Evolutionary conservation across 2,888 invertebrate species (phyloP).

Genomic region (Pachliopta kotzebuea): DNA sequence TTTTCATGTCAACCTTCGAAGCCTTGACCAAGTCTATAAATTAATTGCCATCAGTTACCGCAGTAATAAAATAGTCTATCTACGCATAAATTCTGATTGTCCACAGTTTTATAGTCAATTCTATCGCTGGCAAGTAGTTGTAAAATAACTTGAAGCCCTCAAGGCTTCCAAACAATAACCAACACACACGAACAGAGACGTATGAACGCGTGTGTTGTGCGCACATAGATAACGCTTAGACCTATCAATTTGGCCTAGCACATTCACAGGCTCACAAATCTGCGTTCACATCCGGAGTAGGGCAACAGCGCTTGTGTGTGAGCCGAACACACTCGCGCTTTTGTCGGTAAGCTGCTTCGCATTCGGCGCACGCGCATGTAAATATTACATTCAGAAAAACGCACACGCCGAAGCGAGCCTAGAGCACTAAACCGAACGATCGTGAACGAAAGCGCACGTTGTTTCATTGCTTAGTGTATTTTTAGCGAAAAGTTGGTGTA

Average conservation of each 20-base stretch:
- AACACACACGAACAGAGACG: constrained; percentile 36
- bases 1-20: constrained; percentile 39
- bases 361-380: constrained; percentile 42
- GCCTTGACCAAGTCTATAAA: constrained; percentile 64
- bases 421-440: constrained; percentile 52
- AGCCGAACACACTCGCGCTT: constrained; percentile 49
- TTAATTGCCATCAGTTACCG: constrained; percentile 57
- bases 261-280: constrained; percentile 70
- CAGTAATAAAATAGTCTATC: constrained; percentile 55
- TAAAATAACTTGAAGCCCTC: constrained; percentile 68
- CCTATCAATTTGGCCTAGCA: constrained; percentile 72
- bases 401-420: constrained; percentile 42
- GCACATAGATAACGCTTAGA: constrained; percentile 57
- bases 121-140: constrained; percentile 55
- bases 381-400: constrained; percentile 36
- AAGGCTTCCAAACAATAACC: constrained; percentile 50
- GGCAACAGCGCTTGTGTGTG: constrained; percentile 54
- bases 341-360: constrained; percentile 54
- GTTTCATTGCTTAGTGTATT: constrained; percentile 56
- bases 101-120: constrained; percentile 66
- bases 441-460: constrained; percentile 67
- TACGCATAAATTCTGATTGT: constrained; percentile 65
- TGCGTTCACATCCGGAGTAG: constrained; percentile 76
- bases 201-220: constrained; percentile 49
- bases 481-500: constrained; percentile 67